Evolutionary conservation across 2,113 vertebrate species (phyloP).

Genomic region (Phoenicopterus ruber): DNA sequence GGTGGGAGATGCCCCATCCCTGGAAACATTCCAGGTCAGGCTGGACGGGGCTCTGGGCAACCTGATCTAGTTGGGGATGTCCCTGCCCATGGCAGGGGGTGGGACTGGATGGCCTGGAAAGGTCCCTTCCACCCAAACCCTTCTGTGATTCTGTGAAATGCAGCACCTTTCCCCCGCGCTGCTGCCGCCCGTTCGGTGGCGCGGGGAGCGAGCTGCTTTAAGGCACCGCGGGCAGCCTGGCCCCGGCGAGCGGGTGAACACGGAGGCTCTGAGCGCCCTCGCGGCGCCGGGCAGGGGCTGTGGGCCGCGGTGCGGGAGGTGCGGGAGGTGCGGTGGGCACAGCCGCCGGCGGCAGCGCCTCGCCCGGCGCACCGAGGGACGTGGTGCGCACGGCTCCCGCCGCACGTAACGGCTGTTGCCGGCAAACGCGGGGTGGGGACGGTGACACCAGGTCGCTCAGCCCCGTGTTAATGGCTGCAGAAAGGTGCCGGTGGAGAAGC

Average conservation of each 20-base stretch:
- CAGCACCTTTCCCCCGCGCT: not conserved
- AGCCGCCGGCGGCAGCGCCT: not conserved
- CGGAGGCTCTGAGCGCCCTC: too few relatives aligned
- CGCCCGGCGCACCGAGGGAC: not conserved
- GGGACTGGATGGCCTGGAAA: too few relatives aligned
- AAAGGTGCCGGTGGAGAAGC: too few relatives aligned
- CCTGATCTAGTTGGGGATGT: too few relatives aligned
- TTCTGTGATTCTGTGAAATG: too few relatives aligned
- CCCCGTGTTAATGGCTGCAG: not conserved
- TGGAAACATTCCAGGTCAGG: too few relatives aligned
- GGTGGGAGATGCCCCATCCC: too few relatives aligned
- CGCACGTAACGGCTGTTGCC: not conserved
- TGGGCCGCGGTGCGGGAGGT: too few relatives aligned
- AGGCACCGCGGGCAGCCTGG: not conserved
- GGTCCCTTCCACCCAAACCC: too few relatives aligned
- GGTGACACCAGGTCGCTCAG: rapidly evolving
- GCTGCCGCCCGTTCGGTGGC: rapidly evolving
- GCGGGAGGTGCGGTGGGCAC: not conserved
- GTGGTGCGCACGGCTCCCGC: not conserved
- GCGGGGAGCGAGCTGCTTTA: not conserved
- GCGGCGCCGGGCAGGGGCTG: too few relatives aligned
- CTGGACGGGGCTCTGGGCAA: too few relatives aligned
- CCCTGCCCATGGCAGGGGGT: too few relatives aligned
- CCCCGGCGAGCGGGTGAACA: rapidly evolving
- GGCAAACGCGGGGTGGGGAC: rapidly evolving